A percentile compares a stretch with the other conserved stretches of the same genome.
phyloP scores from a whole-genome alignment of 2,888 invertebrate species.

The Prenolepis imparis region DNA sequence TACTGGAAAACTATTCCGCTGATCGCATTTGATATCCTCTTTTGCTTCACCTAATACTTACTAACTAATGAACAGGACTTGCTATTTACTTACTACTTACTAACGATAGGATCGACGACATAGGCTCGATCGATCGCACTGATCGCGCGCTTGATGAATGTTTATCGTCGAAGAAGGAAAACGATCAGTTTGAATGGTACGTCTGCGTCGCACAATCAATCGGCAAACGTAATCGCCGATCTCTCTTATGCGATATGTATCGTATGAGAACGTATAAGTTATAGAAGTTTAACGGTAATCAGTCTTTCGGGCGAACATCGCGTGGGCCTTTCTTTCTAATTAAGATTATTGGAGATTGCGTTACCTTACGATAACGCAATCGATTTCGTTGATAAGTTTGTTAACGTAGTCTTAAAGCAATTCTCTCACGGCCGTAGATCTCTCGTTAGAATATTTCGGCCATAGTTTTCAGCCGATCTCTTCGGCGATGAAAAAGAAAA shows the following conservation, averaged over 20 bases:
- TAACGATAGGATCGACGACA: slow-evolving; percentile 12
- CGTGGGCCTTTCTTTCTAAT: slow-evolving; percentile 3
- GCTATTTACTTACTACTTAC: too few species aligned
- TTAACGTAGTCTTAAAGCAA: slow-evolving; percentile 48
- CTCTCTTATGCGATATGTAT: slow-evolving; percentile 22
- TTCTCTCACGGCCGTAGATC: slow-evolving; percentile 55
- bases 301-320: slow-evolving; percentile 8
- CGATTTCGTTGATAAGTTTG: slow-evolving; percentile 29
- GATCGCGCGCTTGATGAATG: slow-evolving; percentile 5
- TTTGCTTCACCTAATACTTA: slow-evolving; percentile 14
- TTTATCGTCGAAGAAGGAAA: background rate
- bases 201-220: slow-evolving; percentile 75
- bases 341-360: slow-evolving; percentile 31
- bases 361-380: background rate
- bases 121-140: slow-evolving; percentile 24
- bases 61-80: too few species aligned
- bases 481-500: background rate
- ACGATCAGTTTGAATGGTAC: slow-evolving; percentile 45
- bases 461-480: slow-evolving; percentile 21
- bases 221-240: slow-evolving; percentile 58
- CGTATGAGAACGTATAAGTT: slow-evolving; percentile 46
- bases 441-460: slow-evolving; percentile 49
- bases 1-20: slow-evolving; percentile 20
- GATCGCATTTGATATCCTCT: slow-evolving; percentile 10
- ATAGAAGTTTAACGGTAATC: slow-evolving; percentile 27